These are phyloP conservation scores for Monoplex corrugatus DNA, from an alignment of 2,888 invertebrate species.

Conservation along the genomic window DNA sequence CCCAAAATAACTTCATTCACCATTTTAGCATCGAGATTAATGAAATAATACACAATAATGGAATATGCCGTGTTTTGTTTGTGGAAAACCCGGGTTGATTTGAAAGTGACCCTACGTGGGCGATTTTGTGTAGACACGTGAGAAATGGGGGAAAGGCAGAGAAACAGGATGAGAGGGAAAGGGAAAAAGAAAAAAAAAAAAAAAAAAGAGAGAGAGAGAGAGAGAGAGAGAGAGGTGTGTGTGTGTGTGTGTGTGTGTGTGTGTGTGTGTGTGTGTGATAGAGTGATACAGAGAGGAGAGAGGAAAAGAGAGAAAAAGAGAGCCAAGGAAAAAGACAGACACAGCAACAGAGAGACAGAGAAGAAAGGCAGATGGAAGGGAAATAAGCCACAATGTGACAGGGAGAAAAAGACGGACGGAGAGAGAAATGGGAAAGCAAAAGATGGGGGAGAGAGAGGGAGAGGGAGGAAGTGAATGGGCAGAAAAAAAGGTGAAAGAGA, in stretches of 20 bases:
- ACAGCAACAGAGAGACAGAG: constrained; percentile 20
- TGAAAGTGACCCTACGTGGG: too few relatives aligned
- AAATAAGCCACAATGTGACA: background rate
- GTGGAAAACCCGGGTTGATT: too few relatives aligned
- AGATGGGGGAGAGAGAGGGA: background rate
- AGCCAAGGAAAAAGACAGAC: background rate
- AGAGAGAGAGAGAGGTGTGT: too few relatives aligned
- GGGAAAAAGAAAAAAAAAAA: too few relatives aligned
- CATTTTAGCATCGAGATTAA: too few relatives aligned
- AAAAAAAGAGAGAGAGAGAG: too few relatives aligned
- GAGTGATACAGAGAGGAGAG: background rate
- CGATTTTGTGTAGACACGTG: too few relatives aligned
- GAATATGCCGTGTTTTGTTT: too few relatives aligned
- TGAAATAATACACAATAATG: too few relatives aligned
- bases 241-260: constrained; percentile 25
- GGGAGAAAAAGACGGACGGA: background rate
- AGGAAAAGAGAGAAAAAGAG: background rate
- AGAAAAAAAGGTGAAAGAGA: background rate
- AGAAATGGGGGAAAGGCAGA: too few relatives aligned
- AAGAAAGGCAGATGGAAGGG: background rate
- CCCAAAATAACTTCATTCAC: too few relatives aligned
- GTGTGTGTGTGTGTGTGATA: constrained; percentile 15
- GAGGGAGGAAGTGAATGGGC: constrained; percentile 6
- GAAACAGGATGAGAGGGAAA: too few relatives aligned
- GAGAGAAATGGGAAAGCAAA: constrained; percentile 12